phyloP scores from a whole-genome alignment of 2,113 vertebrate genomes.

The Halichoeres trimaculatus region DNA sequence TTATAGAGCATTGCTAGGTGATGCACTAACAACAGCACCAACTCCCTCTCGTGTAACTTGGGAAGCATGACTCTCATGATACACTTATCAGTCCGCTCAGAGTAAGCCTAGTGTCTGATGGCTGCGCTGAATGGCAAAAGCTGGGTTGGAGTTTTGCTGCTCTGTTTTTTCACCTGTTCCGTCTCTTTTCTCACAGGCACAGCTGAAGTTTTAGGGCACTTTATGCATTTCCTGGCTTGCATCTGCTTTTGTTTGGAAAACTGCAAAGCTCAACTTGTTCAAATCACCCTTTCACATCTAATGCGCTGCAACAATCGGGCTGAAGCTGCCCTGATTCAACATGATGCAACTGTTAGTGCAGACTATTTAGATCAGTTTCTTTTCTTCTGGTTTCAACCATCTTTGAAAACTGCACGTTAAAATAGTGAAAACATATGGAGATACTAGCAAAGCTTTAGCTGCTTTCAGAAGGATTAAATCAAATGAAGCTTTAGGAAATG shows the following conservation, averaged over 20 bases:
- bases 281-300: not conserved
- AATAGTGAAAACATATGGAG: not conserved
- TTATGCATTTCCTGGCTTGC: not conserved
- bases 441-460: not conserved
- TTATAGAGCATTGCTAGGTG: too few species aligned
- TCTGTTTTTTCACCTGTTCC: not conserved
- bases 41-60: too few species aligned
- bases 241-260: not conserved
- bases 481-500: constrained; percentile 16
- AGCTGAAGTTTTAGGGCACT: not conserved
- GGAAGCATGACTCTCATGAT: too few species aligned
- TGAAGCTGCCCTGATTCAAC: not conserved
- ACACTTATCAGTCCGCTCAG: too few species aligned
- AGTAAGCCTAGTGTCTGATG: not conserved
- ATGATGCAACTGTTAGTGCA: not conserved
- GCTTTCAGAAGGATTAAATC: not conserved
- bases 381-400: not conserved
- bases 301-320: not conserved
- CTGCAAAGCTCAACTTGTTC: not conserved
- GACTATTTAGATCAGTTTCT: not conserved
- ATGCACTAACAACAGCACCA: too few species aligned
- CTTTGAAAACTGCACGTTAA: not conserved
- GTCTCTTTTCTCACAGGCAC: not conserved
- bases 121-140: not conserved
- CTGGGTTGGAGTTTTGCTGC: not conserved